Conservation (phyloP, 1,140 invertebrate genomes). For the Chrysoperla carnea region DNA sequence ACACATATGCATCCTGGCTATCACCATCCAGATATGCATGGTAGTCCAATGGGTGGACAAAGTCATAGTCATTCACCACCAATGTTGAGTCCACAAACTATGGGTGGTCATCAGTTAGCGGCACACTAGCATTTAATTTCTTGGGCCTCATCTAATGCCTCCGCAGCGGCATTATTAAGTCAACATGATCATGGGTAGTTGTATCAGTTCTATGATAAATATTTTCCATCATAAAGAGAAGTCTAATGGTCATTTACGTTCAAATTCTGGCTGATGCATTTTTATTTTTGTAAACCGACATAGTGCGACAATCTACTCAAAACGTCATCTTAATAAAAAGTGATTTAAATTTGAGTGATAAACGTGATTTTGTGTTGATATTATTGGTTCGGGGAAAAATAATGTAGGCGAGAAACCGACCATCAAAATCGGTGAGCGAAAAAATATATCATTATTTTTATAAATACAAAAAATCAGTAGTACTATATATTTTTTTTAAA, state of each 20-base stretch:
- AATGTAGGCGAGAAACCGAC: too few relatives aligned
- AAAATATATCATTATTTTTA: too few relatives aligned
- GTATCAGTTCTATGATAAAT: neutral
- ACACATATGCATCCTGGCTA: conserved; percentile 48
- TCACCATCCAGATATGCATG: conserved; percentile 61
- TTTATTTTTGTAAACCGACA: neutral
- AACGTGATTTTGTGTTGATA: too few relatives aligned
- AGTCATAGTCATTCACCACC: conserved; percentile 63
- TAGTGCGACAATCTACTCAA: conserved; percentile 3
- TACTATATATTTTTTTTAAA: too few relatives aligned
- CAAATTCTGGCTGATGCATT: conserved; percentile 1
- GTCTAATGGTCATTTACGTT: conserved; percentile 1
- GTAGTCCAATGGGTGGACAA: conserved; percentile 62
- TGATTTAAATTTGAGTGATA: too few relatives aligned
- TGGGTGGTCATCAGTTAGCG: conserved; percentile 56
- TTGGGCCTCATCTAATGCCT: conserved; percentile 31
- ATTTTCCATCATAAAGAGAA: conserved; percentile 1
- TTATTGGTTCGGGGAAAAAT: too few relatives aligned
- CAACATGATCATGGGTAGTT: neutral
- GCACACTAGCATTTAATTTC: conserved; percentile 75
- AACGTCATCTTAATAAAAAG: neutral
- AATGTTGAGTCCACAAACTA: conserved; percentile 63
- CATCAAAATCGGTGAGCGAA: too few relatives aligned
- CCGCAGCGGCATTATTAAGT: conserved; percentile 18
- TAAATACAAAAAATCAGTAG: too few relatives aligned